Evolutionary conservation across 1,140 invertebrate genomes (phyloP), one percentile per base, ranked within the genome.

Genomic region (Drosophila setifemur): DNA sequence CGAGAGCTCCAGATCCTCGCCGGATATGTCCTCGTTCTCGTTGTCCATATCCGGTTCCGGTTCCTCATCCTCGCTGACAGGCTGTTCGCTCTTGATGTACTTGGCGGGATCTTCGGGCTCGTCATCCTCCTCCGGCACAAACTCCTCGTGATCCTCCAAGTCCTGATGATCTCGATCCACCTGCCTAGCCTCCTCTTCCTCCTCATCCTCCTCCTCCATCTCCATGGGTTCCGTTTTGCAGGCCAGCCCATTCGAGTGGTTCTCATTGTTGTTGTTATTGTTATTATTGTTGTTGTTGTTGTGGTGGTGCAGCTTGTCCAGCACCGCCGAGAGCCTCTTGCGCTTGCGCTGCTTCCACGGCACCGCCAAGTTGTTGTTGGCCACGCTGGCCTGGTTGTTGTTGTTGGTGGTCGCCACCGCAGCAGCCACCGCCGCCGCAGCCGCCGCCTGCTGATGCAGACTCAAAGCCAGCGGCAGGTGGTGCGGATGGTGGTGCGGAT

Each of bases 241-340:
- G 25, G 73, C 68, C 1, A 82, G 11, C 0, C 57, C 53, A 47
- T 57, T 75, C 3, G 55, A 68, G 39, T 77, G 71, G 23, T 48
- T 69, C 7, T 57, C 53, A 5, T 47, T 66, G 2, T 60, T 49
- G 2, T 39, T 74, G 7, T 28, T 81, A n/a, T 81, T 90, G 11
- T 88, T 90, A 6, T 61, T 76, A 5, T 73, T 77, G 14, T 74
- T 85, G 11, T 83, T 86, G 19, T 73, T 77, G 50, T 88, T 89
- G 49, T 90, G 54, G 44, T 90, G 55, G 19, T 94, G 93, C 11
- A 96, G 89, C 76, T 95, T 95, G 73, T 95, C 94, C 35, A 96
- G 88, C 1, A 96, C 95, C 68, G 95, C 94, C 55, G 93, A 95
- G 9, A 96, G 89, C n/a, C 95, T 91, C 83, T 95, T 95, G 16